Evolutionary conservation across 2,888 invertebrate genomes (phyloP).

Genomic region (Tachina fera): DNA sequence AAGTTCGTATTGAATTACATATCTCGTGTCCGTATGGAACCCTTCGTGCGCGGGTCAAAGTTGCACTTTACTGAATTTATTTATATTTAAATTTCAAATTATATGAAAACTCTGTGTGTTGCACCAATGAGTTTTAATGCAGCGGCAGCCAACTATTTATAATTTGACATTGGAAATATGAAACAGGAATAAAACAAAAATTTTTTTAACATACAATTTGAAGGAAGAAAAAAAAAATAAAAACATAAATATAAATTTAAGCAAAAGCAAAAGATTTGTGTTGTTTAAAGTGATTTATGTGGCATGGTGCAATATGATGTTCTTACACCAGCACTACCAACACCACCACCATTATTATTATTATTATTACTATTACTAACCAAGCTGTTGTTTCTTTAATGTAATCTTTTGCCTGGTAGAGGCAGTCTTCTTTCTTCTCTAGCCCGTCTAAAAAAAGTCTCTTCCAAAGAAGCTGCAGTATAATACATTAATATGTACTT

Average conservation of each 20-base stretch:
- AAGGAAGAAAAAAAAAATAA: conserved; percentile 5
- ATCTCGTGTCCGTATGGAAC: too few species aligned
- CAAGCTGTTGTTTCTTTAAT: conserved; percentile 16
- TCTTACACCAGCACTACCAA: conserved; percentile 60
- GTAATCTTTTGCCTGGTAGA: background rate
- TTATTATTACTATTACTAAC: too few species aligned
- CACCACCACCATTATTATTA: background rate
- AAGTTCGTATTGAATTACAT: too few species aligned
- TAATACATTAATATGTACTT: conserved; percentile 37
- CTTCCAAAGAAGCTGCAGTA: conserved; percentile 13
- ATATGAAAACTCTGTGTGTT: conserved; percentile 68
- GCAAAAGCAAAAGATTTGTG: conserved; percentile 59
- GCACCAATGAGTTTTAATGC: conserved; percentile 57
- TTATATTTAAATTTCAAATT: conserved; percentile 42
- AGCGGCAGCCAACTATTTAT: conserved; percentile 55
- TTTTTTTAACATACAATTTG: conserved; percentile 21
- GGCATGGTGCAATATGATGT: conserved; percentile 66
- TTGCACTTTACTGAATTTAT: too few species aligned
- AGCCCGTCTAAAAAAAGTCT: conserved; percentile 8
- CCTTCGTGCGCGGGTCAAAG: too few species aligned
- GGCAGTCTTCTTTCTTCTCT: conserved; percentile 4
- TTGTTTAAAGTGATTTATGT: conserved; percentile 70
- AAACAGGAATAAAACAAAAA: conserved; percentile 48
- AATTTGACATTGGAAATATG: conserved; percentile 69
- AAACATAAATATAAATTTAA: conserved; percentile 29